phyloP scores from a whole-genome alignment of 2,888 invertebrate species.

The Sinotaia quadrata region DNA sequence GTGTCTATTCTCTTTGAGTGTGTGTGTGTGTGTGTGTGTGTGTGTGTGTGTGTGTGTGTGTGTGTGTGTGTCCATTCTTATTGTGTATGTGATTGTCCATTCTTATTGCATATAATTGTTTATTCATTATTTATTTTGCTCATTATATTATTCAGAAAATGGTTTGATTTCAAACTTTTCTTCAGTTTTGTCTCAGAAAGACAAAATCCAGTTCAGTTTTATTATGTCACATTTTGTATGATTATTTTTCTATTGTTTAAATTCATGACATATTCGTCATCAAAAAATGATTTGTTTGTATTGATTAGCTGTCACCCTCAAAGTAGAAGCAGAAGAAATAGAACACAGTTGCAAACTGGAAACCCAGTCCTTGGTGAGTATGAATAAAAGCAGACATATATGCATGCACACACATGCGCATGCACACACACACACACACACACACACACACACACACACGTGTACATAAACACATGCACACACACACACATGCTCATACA shows the following conservation, averaged over 20 bases:
- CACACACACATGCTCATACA: too few relatives aligned
- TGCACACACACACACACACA: not conserved
- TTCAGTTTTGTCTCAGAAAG: too few relatives aligned
- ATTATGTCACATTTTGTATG: too few relatives aligned
- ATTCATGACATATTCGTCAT: too few relatives aligned
- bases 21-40: not conserved
- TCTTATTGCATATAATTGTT: not conserved
- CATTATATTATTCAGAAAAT: too few relatives aligned
- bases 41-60: conserved; percentile 10
- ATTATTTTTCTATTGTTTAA: too few relatives aligned
- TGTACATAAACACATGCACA: not conserved
- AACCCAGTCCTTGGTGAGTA: conserved; percentile 52
- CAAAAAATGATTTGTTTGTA: conserved; percentile 20
- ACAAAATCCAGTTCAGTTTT: too few relatives aligned
- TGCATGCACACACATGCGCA: not conserved
- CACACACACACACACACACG: not conserved
- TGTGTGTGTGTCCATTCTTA: not conserved
- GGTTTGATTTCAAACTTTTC: too few relatives aligned
- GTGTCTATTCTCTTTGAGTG: not conserved
- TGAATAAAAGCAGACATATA: not conserved
- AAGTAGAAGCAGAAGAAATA: conserved; percentile 59
- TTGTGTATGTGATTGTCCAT: not conserved
- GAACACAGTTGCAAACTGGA: conserved; percentile 57
- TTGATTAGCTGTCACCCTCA: conserved; percentile 59
- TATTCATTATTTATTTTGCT: not conserved